Conservation (phyloP, 2,797 vertebrate genomes). For the Ctenopoma kingsleyae region DNA sequence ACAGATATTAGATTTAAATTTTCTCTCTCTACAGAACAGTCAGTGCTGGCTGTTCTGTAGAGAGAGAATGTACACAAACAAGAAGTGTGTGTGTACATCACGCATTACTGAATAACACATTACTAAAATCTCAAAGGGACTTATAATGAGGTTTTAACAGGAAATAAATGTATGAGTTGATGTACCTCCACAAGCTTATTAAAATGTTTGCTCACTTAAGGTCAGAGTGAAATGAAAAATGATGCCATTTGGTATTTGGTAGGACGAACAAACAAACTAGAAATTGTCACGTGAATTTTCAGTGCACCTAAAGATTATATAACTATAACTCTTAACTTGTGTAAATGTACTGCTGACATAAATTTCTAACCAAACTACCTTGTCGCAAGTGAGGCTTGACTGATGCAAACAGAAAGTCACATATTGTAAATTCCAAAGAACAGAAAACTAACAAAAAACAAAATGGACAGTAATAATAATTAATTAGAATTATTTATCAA, state of each 20-base stretch:
- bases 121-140: conserved; percentile 4
- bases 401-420: too few relatives aligned
- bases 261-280: not conserved
- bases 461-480: not conserved
- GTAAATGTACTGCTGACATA: not conserved
- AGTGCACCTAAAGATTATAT: not conserved
- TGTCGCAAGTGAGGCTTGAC: too few relatives aligned
- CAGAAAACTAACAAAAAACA: too few relatives aligned
- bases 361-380: too few relatives aligned
- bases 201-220: not conserved
- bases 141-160: conserved; percentile 29
- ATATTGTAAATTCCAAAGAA: too few relatives aligned
- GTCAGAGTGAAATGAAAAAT: conserved; percentile 13
- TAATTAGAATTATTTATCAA: not conserved
- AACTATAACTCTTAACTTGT: not conserved
- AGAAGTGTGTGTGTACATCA: conserved; percentile 18
- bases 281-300: not conserved
- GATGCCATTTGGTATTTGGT: not conserved
- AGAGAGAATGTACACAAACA: too few relatives aligned
- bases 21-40: not conserved
- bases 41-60: too few relatives aligned
- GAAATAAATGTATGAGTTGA: conserved; percentile 2
- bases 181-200: conserved; percentile 2
- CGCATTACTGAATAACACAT: conserved; percentile 20
- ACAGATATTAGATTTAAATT: not conserved